phyloP scores from a whole-genome alignment of 2,113 vertebrate species.

The Malurus alboscapulatus region DNA sequence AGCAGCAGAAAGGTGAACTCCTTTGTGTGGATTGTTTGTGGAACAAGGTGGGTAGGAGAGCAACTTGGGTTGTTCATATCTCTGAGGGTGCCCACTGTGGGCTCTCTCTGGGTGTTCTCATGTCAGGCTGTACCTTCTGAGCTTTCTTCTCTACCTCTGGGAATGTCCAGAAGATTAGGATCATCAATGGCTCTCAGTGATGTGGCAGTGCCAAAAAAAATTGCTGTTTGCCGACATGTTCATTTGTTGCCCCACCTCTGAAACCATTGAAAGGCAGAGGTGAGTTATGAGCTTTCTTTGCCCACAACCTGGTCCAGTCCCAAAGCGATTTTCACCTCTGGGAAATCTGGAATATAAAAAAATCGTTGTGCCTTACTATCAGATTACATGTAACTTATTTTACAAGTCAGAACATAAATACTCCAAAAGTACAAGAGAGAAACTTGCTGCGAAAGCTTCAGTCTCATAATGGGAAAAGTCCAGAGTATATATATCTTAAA shows the following conservation, averaged over 20 bases:
- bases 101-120: not conserved
- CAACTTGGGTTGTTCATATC: accelerated
- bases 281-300: not conserved
- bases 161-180: not conserved
- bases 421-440: not conserved
- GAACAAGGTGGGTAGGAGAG: not conserved
- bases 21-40: not conserved
- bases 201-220: not conserved
- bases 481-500: not conserved
- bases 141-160: not conserved
- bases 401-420: not conserved
- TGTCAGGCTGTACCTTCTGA: not conserved
- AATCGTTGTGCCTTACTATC: not conserved
- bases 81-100: not conserved
- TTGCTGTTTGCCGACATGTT: not conserved
- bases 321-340: not conserved
- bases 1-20: not conserved
- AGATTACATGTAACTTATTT: not conserved
- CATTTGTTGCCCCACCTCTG: not conserved
- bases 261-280: not conserved
- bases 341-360: not conserved
- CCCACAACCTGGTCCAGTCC: not conserved
- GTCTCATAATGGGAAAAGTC: not conserved
- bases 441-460: not conserved
- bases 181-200: not conserved